A percentile compares a stretch with the other conserved stretches of the same genome.
phyloP scores from a whole-genome alignment of 2,113 vertebrate species.

The Dicerorhinus sumatrensis region DNA sequence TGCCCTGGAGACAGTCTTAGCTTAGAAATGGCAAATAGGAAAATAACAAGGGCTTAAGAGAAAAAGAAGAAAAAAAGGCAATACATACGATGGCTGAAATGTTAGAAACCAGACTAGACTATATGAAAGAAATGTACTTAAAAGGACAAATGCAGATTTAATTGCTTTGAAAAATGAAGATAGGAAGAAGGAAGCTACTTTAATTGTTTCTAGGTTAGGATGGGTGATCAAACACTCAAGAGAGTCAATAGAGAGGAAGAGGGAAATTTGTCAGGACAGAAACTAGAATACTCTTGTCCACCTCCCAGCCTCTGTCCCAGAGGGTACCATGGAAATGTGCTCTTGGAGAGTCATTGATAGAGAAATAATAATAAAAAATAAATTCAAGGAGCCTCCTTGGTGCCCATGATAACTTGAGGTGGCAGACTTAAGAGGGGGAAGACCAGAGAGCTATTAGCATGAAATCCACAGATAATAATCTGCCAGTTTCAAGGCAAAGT shows the following conservation, averaged over 20 bases:
- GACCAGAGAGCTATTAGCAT: not conserved
- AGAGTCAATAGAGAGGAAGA: not conserved
- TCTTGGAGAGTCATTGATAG: not conserved
- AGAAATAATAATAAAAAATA: not conserved
- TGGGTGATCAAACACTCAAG: not conserved
- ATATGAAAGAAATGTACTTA: conserved; percentile 57
- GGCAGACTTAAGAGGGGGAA: not conserved
- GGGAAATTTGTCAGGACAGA: not conserved
- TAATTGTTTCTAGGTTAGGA: not conserved
- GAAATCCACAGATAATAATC: not conserved
- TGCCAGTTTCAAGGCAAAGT: not conserved
- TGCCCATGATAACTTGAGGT: not conserved
- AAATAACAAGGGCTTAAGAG: conserved; percentile 72
- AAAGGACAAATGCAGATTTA: conserved; percentile 64
- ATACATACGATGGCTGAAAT: conserved; percentile 49
- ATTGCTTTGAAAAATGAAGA: conserved; percentile 57
- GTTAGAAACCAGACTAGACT: conserved; percentile 66
- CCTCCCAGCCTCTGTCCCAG: not conserved
- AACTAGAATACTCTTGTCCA: not conserved
- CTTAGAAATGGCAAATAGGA: conserved; percentile 76
- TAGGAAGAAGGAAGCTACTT: not conserved
- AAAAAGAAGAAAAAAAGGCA: conserved; percentile 10
- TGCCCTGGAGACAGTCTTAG: conserved; percentile 80
- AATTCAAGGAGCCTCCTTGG: not conserved
- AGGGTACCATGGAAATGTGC: not conserved